phyloP scores from a whole-genome alignment of 2,888 invertebrate genomes.

The Macrosoma leucophasiata region DNA sequence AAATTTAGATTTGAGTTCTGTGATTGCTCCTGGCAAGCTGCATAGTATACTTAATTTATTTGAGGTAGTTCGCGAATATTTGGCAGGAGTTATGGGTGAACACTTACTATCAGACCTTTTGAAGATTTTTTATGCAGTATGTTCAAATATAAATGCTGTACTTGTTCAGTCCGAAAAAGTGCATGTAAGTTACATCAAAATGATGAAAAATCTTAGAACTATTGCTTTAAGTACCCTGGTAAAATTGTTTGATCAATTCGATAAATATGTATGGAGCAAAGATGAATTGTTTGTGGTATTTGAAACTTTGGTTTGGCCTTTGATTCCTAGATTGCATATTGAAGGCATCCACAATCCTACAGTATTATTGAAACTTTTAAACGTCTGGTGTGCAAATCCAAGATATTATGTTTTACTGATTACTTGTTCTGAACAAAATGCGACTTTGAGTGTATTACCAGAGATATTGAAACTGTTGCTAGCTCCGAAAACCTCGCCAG shows the following conservation, averaged over 20 bases:
- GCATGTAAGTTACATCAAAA: constrained; percentile 77
- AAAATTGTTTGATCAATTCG: constrained; percentile 87
- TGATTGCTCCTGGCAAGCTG: constrained; percentile 80
- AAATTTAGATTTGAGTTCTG: constrained; percentile 75
- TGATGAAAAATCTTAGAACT: constrained; percentile 80
- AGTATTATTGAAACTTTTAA: constrained; percentile 85
- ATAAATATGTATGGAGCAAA: constrained; percentile 82
- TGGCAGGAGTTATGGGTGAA: constrained; percentile 85
- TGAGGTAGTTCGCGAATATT: constrained; percentile 85
- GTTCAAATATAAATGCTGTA: constrained; percentile 79
- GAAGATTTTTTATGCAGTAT: constrained; percentile 82
- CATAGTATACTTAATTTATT: constrained; percentile 85
- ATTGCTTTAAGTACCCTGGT: constrained; percentile 77
- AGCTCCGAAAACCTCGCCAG: constrained; percentile 78
- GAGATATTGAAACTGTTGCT: constrained; percentile 82
- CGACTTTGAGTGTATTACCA: constrained; percentile 75
- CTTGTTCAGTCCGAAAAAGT: constrained; percentile 73
- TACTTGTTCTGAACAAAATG: constrained; percentile 67
- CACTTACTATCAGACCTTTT: constrained; percentile 81
- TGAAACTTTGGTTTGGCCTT: constrained; percentile 87
- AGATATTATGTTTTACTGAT: constrained; percentile 84
- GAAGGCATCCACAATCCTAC: constrained; percentile 92
- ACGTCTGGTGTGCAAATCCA: constrained; percentile 87
- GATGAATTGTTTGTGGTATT: constrained; percentile 85
- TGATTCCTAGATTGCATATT: constrained; percentile 81